Evolutionary conservation across 2,113 vertebrate genomes (phyloP).

Genomic region (Ciconia boyciana): DNA sequence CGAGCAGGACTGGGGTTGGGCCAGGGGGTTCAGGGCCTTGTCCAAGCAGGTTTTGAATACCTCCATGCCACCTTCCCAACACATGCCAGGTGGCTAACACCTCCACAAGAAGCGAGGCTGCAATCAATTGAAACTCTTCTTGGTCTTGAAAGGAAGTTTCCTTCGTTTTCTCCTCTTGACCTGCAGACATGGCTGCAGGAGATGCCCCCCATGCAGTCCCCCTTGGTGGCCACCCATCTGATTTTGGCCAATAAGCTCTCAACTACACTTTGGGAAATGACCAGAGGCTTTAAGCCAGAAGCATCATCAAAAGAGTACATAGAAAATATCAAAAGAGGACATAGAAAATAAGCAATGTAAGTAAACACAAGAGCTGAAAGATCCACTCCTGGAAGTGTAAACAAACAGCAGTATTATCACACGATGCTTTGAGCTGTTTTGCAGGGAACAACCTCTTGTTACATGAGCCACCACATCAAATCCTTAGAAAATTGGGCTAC

Average conservation of each 20-base stretch:
- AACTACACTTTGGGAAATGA: not conserved
- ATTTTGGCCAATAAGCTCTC: not conserved
- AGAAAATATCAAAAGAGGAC: not conserved
- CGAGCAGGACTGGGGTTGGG: not conserved
- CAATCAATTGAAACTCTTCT: no score
- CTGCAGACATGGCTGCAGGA: not conserved
- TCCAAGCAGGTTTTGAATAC: not conserved
- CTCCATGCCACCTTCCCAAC: not conserved
- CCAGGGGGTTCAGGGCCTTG: no score
- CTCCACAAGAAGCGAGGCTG: not conserved
- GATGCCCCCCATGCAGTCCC: fast-evolving
- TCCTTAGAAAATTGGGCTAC: not conserved
- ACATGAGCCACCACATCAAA: not conserved
- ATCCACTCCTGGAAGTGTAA: not conserved
- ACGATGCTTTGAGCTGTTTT: not conserved
- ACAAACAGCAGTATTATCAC: not conserved
- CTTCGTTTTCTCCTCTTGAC: not conserved
- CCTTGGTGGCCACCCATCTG: not conserved
- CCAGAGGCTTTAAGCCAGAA: not conserved
- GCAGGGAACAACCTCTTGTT: not conserved
- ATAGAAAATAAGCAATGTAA: not conserved
- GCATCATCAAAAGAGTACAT: not conserved
- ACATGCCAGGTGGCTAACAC: no score
- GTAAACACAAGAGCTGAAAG: not conserved
- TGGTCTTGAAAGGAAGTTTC: not conserved